Conservation (phyloP, 2,113 vertebrate genomes). For the Coturnix japonica region DNA sequence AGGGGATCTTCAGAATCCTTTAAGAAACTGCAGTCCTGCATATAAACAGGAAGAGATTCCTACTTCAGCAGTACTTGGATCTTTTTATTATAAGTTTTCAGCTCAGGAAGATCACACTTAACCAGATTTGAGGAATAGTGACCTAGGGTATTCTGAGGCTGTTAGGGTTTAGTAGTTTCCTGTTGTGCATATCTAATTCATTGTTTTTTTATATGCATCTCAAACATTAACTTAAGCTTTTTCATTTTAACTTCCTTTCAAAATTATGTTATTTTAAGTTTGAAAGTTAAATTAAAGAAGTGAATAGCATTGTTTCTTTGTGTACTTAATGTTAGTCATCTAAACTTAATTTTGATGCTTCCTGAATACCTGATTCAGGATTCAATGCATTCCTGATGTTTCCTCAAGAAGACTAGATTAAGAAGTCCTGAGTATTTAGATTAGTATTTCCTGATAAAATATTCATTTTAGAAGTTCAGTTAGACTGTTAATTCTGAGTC, state of each 20-base stretch:
- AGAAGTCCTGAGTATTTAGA: not conserved
- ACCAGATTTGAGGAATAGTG: not conserved
- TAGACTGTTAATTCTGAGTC: not conserved
- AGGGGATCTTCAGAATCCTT: not conserved
- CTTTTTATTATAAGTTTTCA: not conserved
- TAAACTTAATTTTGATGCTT: not conserved
- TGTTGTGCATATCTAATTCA: not conserved
- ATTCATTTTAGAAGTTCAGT: not conserved
- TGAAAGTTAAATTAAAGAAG: not conserved
- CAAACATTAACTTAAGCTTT: not conserved
- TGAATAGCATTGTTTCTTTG: no score
- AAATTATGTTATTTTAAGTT: not conserved
- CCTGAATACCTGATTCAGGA: not conserved
- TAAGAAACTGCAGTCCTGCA: not conserved
- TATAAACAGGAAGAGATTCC: not conserved
- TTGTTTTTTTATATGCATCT: not conserved
- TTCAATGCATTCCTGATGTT: not conserved
- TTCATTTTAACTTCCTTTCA: not conserved
- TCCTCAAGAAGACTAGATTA: not conserved
- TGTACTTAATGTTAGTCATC: not conserved
- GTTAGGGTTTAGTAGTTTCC: not conserved
- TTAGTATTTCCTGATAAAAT: conserved; percentile 12
- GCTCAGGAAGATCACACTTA: not conserved
- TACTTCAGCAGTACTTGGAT: not conserved
- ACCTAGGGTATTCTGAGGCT: not conserved